These are phyloP conservation scores for Lycaon pictus DNA, from an alignment of 2,113 vertebrate genomes.

Conservation along the genomic window DNA sequence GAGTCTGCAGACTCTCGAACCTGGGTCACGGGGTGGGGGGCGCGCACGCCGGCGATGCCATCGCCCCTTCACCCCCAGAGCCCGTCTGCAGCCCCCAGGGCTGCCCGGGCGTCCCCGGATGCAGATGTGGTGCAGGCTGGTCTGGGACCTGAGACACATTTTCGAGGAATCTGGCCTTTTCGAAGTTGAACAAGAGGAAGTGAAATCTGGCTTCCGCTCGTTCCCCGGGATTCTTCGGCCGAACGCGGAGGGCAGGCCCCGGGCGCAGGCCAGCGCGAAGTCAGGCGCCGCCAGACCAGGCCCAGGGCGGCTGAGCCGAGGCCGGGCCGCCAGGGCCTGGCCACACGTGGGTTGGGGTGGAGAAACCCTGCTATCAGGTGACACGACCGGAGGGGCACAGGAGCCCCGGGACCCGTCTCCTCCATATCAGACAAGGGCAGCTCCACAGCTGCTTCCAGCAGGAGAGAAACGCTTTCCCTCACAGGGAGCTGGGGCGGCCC, in stretches of 20 bases:
- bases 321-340: neutral
- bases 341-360: neutral
- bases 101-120: neutral
- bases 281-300: neutral
- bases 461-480: neutral
- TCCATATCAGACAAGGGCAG: neutral
- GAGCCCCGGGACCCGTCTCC: neutral
- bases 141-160: neutral
- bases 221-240: neutral
- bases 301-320: rapidly evolving
- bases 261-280: rapidly evolving
- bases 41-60: neutral
- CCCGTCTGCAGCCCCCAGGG: neutral
- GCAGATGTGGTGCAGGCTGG: neutral
- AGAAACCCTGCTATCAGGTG: neutral
- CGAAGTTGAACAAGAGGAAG: neutral
- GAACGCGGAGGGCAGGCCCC: too few relatives aligned
- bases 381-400: neutral
- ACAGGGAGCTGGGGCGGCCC: neutral
- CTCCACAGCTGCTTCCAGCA: neutral
- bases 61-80: neutral
- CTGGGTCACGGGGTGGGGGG: rapidly evolving
- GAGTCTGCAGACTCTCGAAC: neutral
- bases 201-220: neutral
- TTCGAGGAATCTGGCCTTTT: neutral